Evolutionary conservation across 2,888 invertebrate species (phyloP), one percentile per base, ranked within the genome.

Genomic region (Perdita meconis): DNA sequence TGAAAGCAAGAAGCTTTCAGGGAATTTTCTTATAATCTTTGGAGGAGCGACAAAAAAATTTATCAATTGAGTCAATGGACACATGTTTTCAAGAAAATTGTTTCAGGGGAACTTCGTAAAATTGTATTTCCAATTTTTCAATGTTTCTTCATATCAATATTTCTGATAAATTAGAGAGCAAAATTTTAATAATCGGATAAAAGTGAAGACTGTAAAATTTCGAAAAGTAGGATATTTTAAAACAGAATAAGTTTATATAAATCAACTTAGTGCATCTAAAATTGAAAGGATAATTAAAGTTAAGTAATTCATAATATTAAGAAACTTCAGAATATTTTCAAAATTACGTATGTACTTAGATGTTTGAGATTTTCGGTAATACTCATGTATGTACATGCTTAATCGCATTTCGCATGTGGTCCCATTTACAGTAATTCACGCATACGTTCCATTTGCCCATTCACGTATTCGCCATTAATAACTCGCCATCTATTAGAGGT

Each of bases 381-480:
- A n/a, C n/a, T n/a, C n/a, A n/a, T 24, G 0, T 34, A 4, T 10
- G 13, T 4, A 0, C 12, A 1, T n/a, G 16, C 19, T 36, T n/a
- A 10, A n/a, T 24, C 24, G 16, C 2, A 16, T 36, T n/a, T 3
- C 6, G 1, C 3, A 51, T 42, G n/a, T 8, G 26, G 19, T 2
- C n/a, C 19, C 3, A 13, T 30, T 56, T 38, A 30, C 22, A 12
- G 26, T 30, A 55, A 24, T 30, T 56, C 47, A 57, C 38, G 30
- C 16, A 16, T 22, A 16, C 22, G 47, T 40, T 57, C 42, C 51
- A 22, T 34, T 47, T 38, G 30, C 36, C 51, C 30, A 53, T 51
- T 73, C 68, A 55, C 55, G 38, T 73, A 69, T 61, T 57, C 64
- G 22, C 6, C 36, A 24, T 34, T 50, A 50, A 36, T 59, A 47